Evolutionary conservation across 2,888 invertebrate species (phyloP), one percentile per base, ranked within the genome.

Genomic region (Harpagoxenus sublaevis): DNA sequence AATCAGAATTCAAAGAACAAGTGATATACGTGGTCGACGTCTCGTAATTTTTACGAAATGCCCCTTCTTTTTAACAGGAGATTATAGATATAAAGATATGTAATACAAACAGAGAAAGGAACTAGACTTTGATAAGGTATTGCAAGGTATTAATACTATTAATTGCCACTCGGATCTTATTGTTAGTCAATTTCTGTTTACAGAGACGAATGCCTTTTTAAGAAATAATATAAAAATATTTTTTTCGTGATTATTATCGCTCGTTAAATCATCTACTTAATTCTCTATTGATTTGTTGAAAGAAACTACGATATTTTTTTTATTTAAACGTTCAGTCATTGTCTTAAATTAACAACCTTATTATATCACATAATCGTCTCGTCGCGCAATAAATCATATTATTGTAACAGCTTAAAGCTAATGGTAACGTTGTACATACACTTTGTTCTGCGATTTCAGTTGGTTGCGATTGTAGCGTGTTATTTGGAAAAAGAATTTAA

Each of bases 361-460:
- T 53, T 48, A 12, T 35, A 63, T 51, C 8, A 65, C 31, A 75
- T 48, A 63, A 48, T 57, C n/a, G 10, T 73, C 42, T 73, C 42
- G 39, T 28, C 48, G 28, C 4, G n/a, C 15, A 3, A n/a, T 45
- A 45, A 78, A 78, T 35, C 12, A 68, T 15, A 35, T 35, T 35
- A 35, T 65, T 68, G 45, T 35, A 79, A 71, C 31, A 71, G 48
- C 18, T 28, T 35, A 74, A 48, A 2, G 18, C 48, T 62, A 77
- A 65, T 63, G 28, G n/a, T 68, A 68, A 78, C n/a, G n/a, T 23
- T 23, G 23, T 23, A 23, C 23, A 23, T 55, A 3, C 23, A 35
- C 23, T 60, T 71, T 23, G 48, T 39, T 51, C 31, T n/a, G 42
- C 5, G 5, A 45, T 57, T 45, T 42, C 3, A 12, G 45, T 55